These are phyloP conservation scores for Thereva unica DNA, from an alignment of 2,888 invertebrate species.

Conservation along the genomic window DNA sequence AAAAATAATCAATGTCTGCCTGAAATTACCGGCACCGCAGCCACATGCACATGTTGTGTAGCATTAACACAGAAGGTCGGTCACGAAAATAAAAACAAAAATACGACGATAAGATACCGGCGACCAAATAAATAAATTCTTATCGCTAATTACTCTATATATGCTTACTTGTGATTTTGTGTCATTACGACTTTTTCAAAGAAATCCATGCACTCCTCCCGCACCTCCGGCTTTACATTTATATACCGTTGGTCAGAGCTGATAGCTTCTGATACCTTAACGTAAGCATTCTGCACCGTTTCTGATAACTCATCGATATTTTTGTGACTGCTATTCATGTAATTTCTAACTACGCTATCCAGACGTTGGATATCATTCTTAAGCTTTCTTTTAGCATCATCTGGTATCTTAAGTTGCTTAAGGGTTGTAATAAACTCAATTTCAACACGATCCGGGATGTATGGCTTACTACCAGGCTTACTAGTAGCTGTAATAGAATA, in stretches of 20 bases:
- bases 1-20: too few species aligned
- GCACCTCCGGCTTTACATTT: constrained; percentile 64
- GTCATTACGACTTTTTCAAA: constrained; percentile 94
- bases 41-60: too few species aligned
- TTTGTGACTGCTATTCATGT: constrained; percentile 50
- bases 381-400: constrained; percentile 55
- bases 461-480: constrained; percentile 29
- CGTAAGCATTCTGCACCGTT: constrained; percentile 86
- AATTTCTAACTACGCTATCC: constrained; percentile 52
- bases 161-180: constrained; percentile 75
- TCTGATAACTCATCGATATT: constrained; percentile 85
- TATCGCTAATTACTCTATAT: not conserved
- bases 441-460: constrained; percentile 52
- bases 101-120: too few species aligned
- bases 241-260: constrained; percentile 54
- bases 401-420: constrained; percentile 54
- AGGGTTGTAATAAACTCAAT: constrained; percentile 52
- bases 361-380: constrained; percentile 55
- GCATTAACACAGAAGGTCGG: too few species aligned
- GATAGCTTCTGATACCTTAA: constrained; percentile 52
- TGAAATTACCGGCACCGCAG: too few species aligned
- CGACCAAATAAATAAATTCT: too few species aligned
- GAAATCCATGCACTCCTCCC: constrained; percentile 85
- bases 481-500: constrained; percentile 9
- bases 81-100: too few species aligned